These are phyloP conservation scores for Chromobotia macracanthus DNA, from an alignment of 2,797 vertebrate species.

Conservation along the genomic window DNA sequence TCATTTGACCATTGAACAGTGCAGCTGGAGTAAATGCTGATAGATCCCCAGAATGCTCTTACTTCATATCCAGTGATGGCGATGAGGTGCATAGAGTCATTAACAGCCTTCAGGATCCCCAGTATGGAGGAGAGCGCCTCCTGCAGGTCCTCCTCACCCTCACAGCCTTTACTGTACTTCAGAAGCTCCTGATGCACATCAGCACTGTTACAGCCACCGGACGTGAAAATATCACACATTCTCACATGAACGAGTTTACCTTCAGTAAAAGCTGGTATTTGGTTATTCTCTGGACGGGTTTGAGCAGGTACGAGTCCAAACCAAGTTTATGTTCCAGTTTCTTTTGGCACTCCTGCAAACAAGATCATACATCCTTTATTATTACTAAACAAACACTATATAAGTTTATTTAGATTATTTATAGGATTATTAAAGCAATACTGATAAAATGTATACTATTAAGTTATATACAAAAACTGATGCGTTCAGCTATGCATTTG, in stretches of 20 bases:
- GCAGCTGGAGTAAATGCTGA: background rate
- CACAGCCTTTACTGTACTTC: slow-evolving; percentile 94
- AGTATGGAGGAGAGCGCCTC: slow-evolving; percentile 94
- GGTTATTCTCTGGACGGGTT: slow-evolving; percentile 97
- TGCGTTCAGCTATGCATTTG: no score
- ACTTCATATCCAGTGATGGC: slow-evolving; percentile 98
- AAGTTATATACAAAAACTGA: no score
- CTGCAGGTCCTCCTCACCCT: slow-evolving; percentile 91
- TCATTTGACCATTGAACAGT: background rate
- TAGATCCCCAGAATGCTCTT: slow-evolving; percentile 1
- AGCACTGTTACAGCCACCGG: background rate
- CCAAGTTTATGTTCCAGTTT: slow-evolving; percentile 97
- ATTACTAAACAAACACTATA: no score
- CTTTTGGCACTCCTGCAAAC: slow-evolving; percentile 91
- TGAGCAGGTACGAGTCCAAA: slow-evolving; percentile 95
- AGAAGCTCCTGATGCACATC: slow-evolving; percentile 86
- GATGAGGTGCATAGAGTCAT: slow-evolving; percentile 99
- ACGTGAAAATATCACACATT: background rate
- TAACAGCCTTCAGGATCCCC: slow-evolving; percentile 97
- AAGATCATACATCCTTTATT: slow-evolving; percentile 13
- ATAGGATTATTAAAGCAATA: no score
- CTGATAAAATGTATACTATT: no score
- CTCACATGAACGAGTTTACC: slow-evolving; percentile 70
- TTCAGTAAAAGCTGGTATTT: slow-evolving; percentile 97
- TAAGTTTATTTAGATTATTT: no score